Evolutionary conservation across 2,113 vertebrate genomes (phyloP), one percentile per base, ranked within the genome.

Genomic region (Lamprologus speciosus): DNA sequence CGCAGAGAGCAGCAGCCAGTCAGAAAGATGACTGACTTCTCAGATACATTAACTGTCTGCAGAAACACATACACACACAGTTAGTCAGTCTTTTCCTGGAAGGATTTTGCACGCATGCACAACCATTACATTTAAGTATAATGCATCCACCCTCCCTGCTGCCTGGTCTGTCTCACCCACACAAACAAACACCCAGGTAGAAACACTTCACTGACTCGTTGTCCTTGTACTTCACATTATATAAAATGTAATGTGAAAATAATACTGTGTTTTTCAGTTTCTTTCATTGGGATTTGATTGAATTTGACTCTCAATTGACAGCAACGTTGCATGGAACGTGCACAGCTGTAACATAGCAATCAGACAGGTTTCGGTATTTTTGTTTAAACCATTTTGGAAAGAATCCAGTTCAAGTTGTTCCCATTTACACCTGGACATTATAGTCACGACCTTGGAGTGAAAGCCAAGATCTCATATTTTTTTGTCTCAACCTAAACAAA

Each of bases 21-120:
- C 92, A 85, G 84, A 87, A 83, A 81, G 89, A 88, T 28, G 60
- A 47, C 87, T 70, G 88, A 81, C 50, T 28, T 54, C 87, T 87
- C 31, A 47, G 80, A 88, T 84, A 87, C 92, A 92, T 92, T 88
- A 91, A 82, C 88, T 86, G 78, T 89, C 88, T 92, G 82, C 89
- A 90, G 84, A 31, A 75, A 87, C 84, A 88, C 81, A 80, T 82
- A 86, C 85, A 86, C 51, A 84, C 63, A 85, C 63, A 82, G 45
- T 31, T 50, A 31, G 11, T 28, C 78, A 9, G 70, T 40, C 85
- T 75, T 87, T 91, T 94, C 87, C 93, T 85, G 88, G 90, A 91
- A 91, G 78, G 63, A 88, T 81, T 26, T 26, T 26, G 58, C 21
- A 81, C 9, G 21, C 23, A 85, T 78, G 83, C 35, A 70, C 51